phyloP scores from a whole-genome alignment of 2,797 vertebrate genomes.

The Urosaurus nigricauda region DNA sequence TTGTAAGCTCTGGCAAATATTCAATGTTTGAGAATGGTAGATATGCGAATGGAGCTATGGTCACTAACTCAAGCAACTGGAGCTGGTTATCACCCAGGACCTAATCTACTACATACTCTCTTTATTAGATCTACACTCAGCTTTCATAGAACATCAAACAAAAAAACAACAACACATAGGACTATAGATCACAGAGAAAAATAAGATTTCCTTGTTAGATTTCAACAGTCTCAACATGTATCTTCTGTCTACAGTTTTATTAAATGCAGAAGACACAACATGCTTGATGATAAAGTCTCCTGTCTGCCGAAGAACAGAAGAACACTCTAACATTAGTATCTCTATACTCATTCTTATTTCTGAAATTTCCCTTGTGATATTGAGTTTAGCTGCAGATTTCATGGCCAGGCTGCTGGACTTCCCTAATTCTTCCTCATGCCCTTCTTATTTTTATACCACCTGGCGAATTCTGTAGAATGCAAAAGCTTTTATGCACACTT shows the following conservation, averaged over 20 bases:
- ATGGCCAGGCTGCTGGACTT: no score
- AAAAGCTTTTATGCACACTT: no score
- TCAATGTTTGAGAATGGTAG: background rate
- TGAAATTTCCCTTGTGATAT: background rate
- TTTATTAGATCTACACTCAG: background rate
- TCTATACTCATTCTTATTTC: background rate
- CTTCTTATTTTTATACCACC: no score
- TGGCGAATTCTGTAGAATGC: no score
- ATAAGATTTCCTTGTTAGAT: background rate
- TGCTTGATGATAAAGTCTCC: background rate
- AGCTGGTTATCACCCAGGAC: background rate
- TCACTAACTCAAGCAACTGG: background rate
- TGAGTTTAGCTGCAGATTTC: no score
- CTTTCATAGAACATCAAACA: background rate
- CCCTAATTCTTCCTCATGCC: no score
- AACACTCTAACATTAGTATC: background rate
- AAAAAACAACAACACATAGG: background rate
- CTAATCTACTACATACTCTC: background rate
- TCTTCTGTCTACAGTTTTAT: constrained; percentile 5
- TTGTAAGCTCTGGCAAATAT: no score
- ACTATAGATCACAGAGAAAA: background rate
- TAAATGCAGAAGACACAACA: constrained; percentile 20
- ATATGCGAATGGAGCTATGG: background rate
- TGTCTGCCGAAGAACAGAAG: background rate
- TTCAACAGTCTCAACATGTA: background rate